Evolutionary conservation across 2,113 vertebrate genomes (phyloP).

Genomic region (Alosa alosa): DNA sequence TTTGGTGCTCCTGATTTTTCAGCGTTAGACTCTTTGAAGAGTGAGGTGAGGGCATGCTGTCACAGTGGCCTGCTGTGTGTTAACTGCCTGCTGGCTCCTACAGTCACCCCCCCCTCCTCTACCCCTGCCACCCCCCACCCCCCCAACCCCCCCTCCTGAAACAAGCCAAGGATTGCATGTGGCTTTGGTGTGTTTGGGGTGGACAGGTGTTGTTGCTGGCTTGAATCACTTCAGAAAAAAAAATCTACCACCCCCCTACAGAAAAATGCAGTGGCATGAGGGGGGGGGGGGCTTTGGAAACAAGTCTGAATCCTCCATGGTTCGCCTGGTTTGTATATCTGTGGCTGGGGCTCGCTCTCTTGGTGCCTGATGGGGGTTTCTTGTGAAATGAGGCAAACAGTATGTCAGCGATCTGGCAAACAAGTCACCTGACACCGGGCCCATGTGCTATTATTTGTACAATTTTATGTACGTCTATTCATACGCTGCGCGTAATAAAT

Average conservation of each 20-base stretch:
- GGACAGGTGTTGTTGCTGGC: constrained; percentile 58
- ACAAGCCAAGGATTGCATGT: constrained; percentile 9
- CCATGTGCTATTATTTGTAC: constrained; percentile 51
- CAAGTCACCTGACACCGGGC: constrained; percentile 45
- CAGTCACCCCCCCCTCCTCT: background rate
- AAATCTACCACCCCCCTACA: background rate
- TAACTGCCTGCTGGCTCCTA: constrained; percentile 35
- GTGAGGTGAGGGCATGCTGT: constrained; percentile 22
- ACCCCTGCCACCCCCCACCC: background rate
- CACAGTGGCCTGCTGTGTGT: constrained; percentile 44
- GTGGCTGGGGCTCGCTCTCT: background rate
- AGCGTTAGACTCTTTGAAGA: constrained; percentile 22
- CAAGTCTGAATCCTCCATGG: background rate
- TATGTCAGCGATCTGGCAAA: constrained; percentile 42
- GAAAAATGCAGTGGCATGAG: background rate
- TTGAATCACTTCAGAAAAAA: constrained; percentile 39
- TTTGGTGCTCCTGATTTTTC: constrained; percentile 17
- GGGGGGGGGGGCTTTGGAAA: background rate
- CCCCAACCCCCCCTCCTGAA: background rate
- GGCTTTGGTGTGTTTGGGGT: constrained; percentile 22
- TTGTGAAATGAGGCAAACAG: constrained; percentile 52
- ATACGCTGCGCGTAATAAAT: constrained; percentile 72
- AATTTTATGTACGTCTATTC: constrained; percentile 53
- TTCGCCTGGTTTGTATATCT: constrained; percentile 47
- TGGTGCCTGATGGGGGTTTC: constrained; percentile 21